Percentiles rank a stretch among this genome's conserved stretches.
Evolutionary conservation across 2,888 invertebrate species (phyloP).

Genomic region (Volucella inflata): DNA sequence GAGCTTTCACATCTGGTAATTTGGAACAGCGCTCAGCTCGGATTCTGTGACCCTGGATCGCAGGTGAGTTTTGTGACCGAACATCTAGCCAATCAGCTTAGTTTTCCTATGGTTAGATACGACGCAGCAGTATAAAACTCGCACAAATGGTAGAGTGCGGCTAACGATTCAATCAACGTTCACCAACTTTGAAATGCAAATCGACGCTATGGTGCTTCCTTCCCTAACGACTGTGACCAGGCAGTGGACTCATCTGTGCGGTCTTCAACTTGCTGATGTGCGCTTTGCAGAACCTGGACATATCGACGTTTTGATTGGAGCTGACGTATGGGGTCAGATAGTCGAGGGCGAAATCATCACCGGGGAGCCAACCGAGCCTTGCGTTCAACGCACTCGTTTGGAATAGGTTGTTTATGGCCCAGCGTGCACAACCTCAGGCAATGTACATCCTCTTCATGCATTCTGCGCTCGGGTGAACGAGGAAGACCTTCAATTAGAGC

Average conservation of each 20-base stretch:
- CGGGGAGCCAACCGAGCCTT: too few relatives aligned
- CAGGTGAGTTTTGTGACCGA: too few relatives aligned
- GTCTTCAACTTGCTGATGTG: slow-evolving; percentile 14
- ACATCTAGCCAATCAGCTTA: too few relatives aligned
- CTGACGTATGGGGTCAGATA: slow-evolving; percentile 44
- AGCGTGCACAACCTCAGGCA: too few relatives aligned
- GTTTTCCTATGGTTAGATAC: too few relatives aligned
- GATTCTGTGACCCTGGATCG: too few relatives aligned
- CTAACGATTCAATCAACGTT: slow-evolving; percentile 22
- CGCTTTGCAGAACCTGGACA: slow-evolving; percentile 1
- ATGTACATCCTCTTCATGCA: too few relatives aligned
- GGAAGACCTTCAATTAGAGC: slow-evolving; percentile 28
- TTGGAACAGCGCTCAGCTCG: too few relatives aligned
- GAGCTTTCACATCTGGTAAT: too few relatives aligned
- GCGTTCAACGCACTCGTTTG: too few relatives aligned
- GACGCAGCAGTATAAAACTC: slow-evolving; percentile 25
- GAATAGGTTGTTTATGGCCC: too few relatives aligned
- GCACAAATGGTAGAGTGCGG: slow-evolving; percentile 26
- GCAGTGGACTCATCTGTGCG: slow-evolving; percentile 9
- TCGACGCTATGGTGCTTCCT: slow-evolving; percentile 9
- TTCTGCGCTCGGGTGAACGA: not conserved
- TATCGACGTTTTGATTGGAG: slow-evolving; percentile 1
- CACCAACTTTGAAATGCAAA: slow-evolving; percentile 9
- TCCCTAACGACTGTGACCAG: not conserved
- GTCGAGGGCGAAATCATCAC: too few relatives aligned